phyloP scores from a whole-genome alignment of 2,888 invertebrate species.

The Hypsopygia costalis region DNA sequence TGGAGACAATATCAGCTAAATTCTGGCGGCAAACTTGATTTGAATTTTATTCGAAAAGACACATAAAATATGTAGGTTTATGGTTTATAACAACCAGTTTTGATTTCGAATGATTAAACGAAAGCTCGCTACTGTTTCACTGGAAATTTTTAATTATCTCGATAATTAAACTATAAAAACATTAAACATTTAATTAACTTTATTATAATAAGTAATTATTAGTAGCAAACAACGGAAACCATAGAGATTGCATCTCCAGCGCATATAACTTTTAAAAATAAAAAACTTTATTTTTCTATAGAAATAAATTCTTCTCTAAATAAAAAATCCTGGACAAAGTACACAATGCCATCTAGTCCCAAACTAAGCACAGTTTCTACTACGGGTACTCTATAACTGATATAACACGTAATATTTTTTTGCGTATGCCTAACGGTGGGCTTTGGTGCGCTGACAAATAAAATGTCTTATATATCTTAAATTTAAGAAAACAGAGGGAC shows the following conservation, averaged over 20 bases:
- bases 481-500: too few species aligned
- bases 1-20: slow-evolving; percentile 7
- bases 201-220: slow-evolving; percentile 2
- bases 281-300: too few species aligned
- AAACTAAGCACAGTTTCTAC: too few species aligned
- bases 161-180: slow-evolving; percentile 3
- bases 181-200: slow-evolving; percentile 1
- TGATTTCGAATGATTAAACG: slow-evolving; percentile 28
- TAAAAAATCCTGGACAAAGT: too few species aligned
- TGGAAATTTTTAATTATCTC: slow-evolving; percentile 8
- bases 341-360: too few species aligned
- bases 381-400: too few species aligned
- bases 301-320: too few species aligned
- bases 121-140: slow-evolving; percentile 41
- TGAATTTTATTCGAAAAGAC: slow-evolving; percentile 22
- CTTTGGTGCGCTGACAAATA: too few species aligned
- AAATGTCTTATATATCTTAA: too few species aligned
- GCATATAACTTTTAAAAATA: too few species aligned
- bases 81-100: slow-evolving; percentile 24
- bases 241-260: neutral
- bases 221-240: slow-evolving; percentile 4
- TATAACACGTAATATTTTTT: too few species aligned
- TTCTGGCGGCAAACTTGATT: slow-evolving; percentile 18
- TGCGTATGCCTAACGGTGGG: too few species aligned
- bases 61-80: slow-evolving; percentile 27